Percentiles rank a stretch among this genome's conserved stretches.
Conservation (phyloP, 2,888 invertebrate species). For the Dasypogon diadema region DNA sequence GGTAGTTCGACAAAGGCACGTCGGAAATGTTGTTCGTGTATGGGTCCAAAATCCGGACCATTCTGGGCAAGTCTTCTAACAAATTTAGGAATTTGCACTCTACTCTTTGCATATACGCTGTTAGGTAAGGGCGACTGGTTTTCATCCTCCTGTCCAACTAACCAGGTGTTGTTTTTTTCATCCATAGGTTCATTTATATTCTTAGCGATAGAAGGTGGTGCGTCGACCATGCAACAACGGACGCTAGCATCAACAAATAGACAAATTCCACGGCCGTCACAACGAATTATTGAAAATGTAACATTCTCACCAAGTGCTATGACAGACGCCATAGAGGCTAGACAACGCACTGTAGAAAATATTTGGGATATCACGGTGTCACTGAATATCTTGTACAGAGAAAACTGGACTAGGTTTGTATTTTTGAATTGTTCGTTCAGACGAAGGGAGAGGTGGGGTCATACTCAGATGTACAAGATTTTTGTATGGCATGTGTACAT, state of each 20-base stretch:
- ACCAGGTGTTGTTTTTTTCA: not conserved
- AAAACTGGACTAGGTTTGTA: constrained; percentile 89
- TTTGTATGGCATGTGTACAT: no score
- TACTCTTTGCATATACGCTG: constrained; percentile 84
- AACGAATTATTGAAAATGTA: constrained; percentile 61
- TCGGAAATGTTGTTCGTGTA: constrained; percentile 59
- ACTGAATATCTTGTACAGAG: constrained; percentile 87
- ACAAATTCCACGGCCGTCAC: constrained; percentile 60
- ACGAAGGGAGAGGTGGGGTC: no score
- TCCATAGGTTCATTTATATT: constrained; percentile 83
- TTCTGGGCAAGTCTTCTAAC: constrained; percentile 79
- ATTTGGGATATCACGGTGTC: constrained; percentile 93
- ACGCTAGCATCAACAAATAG: constrained; percentile 72
- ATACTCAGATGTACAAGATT: no score
- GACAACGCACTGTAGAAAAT: constrained; percentile 82
- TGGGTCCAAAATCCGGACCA: constrained; percentile 62
- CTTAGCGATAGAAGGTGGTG: constrained; percentile 83
- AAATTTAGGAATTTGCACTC: constrained; percentile 84
- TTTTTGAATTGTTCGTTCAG: no score
- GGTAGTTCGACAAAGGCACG: constrained; percentile 53
- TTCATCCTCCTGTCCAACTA: not conserved
- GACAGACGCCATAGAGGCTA: constrained; percentile 71
- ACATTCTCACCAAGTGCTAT: constrained; percentile 65
- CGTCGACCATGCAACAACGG: constrained; percentile 68
- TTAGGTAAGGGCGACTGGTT: constrained; percentile 69